phyloP scores from a whole-genome alignment of 2,797 vertebrate species.

The Salarias fasciatus region DNA sequence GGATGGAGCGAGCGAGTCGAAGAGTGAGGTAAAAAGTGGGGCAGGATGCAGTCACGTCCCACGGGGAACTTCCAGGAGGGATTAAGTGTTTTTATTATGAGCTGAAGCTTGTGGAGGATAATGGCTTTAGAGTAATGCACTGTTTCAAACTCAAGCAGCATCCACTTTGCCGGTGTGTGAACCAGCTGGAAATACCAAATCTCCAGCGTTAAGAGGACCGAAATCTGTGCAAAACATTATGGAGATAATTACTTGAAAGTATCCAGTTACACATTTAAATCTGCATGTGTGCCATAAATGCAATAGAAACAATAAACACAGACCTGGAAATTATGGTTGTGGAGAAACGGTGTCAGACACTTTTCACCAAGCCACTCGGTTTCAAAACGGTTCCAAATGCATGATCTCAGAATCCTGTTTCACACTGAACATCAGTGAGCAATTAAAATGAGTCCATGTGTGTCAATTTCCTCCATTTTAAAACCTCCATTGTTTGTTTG shows the following conservation, averaged over 20 bases:
- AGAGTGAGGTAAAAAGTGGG: constrained; percentile 29
- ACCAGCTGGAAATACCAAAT: constrained; percentile 15
- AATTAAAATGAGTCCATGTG: constrained; percentile 1
- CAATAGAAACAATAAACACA: too few species aligned
- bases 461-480: neutral
- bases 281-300: too few species aligned
- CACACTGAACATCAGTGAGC: too few species aligned
- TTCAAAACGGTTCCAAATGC: too few species aligned
- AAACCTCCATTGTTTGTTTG: neutral
- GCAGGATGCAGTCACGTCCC: constrained; percentile 55
- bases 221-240: neutral
- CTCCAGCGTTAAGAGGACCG: neutral
- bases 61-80: constrained; percentile 54
- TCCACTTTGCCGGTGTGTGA: constrained; percentile 17
- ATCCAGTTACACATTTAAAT: neutral
- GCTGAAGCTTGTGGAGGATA: constrained; percentile 58
- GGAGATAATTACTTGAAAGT: neutral
- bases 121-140: constrained; percentile 65
- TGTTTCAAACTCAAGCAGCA: constrained; percentile 39
- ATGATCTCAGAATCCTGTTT: too few species aligned
- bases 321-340: too few species aligned
- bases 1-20: constrained; percentile 24
- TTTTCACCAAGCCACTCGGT: too few species aligned
- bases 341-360: too few species aligned
- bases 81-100: constrained; percentile 73